phyloP scores from a whole-genome alignment of 2,888 invertebrate species.

The Stenoptilia bipunctidactyla region DNA sequence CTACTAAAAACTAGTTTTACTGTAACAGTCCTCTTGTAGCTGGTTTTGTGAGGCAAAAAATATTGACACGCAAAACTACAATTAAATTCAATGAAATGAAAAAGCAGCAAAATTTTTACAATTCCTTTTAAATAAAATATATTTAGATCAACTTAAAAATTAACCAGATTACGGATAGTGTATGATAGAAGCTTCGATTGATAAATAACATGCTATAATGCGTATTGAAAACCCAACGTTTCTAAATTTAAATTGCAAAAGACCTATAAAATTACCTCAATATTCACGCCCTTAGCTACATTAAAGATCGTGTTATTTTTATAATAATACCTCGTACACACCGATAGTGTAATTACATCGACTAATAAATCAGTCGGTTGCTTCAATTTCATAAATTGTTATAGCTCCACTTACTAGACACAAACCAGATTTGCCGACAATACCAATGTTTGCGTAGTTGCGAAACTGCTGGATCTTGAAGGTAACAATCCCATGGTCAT shows the following conservation, averaged over 20 bases:
- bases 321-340: not conserved
- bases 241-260: not conserved
- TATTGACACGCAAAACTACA: too few species aligned
- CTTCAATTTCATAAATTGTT: not conserved
- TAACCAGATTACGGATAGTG: too few species aligned
- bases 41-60: too few species aligned
- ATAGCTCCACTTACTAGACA: not conserved
- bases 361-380: not conserved
- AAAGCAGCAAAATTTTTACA: too few species aligned
- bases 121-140: too few species aligned
- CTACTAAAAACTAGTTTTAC: too few species aligned
- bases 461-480: not conserved
- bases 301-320: not conserved
- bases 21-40: too few species aligned
- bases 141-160: too few species aligned
- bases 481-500: slow-evolving; percentile 1
- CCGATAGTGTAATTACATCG: not conserved
- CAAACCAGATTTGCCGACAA: not conserved
- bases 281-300: slow-evolving; percentile 1
- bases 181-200: too few species aligned
- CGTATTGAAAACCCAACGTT: not conserved
- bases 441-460: not conserved
- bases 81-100: too few species aligned
- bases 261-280: not conserved
- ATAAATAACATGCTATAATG: too few species aligned